Evolutionary conservation across 64 coral and sea anemone genomes (phyloP), one percentile per base, ranked within the genome.

Genomic region (Trachythela sp.): DNA sequence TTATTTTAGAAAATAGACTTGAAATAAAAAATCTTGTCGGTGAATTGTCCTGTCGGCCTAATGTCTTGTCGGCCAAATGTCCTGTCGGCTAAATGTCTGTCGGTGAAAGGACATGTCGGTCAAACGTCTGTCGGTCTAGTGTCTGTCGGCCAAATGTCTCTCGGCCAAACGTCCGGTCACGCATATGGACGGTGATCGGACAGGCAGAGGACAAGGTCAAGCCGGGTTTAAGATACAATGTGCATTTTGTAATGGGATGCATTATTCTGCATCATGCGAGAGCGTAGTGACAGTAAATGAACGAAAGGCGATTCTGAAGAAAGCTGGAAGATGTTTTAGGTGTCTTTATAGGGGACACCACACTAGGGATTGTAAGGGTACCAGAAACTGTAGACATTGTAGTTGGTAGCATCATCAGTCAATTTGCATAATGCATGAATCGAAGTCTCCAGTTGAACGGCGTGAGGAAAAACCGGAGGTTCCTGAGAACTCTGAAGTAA

Each of bases 221-320:
- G 39, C 41, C n/a, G 56, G 42, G 37, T 40, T 29, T 10, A 70
- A 38, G 40, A 40, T 88, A 13, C 87, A 88, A 40, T 88, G 87
- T 29, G 36, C 70, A 70, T 88, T 56, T 71, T 72, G 87, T 36
- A 88, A 42, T 27, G 87, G 56, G 26, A 3, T 33, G 27, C 87
- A 88, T 54, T 88, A 41, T 88, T 88, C 87, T 1, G 87, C 87
- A 26, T 88, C 58, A 45, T 88, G 87, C 26, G 48, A 88, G n/a
- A 70, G 30, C 33, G 59, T 88, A n/a, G 39, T 40, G 70, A 41
- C 40, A 56, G 38, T 54, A 40, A 20, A 37, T 26, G 59, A 39
- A 11, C 36, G 59, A 39, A 88, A 70, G 40, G 87, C 59, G 13
- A 70, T 88, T 54, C 32, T 88, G 29, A 48, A 54, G 26, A 68